Evolutionary conservation across 2,888 invertebrate genomes (phyloP).

Genomic region (Alloscopus bannaensis): DNA sequence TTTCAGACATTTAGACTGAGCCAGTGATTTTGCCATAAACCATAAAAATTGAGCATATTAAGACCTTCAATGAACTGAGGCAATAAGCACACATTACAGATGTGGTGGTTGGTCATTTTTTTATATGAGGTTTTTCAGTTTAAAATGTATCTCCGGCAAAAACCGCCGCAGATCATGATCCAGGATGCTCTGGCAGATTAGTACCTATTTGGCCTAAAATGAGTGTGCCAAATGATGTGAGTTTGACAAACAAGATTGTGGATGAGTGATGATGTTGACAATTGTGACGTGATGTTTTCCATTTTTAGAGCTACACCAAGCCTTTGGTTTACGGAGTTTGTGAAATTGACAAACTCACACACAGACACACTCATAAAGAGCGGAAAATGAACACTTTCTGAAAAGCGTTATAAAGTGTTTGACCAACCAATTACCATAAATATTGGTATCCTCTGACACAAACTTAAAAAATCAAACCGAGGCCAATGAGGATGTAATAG

Average conservation of each 20-base stretch:
- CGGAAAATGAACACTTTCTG: background rate
- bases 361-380: background rate
- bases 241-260: background rate
- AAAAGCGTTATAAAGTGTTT: background rate
- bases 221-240: background rate
- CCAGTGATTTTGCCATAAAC: too few relatives aligned
- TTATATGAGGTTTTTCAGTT: background rate
- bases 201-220: background rate
- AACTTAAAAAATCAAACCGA: too few relatives aligned
- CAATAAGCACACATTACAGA: background rate
- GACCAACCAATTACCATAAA: constrained; percentile 11
- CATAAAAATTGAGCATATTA: too few relatives aligned
- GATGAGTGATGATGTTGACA: background rate
- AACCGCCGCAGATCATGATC: background rate
- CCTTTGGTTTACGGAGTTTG: background rate
- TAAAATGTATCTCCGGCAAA: background rate
- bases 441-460: constrained; percentile 1
- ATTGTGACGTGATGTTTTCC: background rate
- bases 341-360: background rate
- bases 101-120: background rate
- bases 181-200: background rate
- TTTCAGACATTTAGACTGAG: too few relatives aligned
- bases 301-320: background rate
- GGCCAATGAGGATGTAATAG: too few relatives aligned
- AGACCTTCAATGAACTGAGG: background rate